These are phyloP conservation scores for Brenthis ino DNA, from an alignment of 2,888 invertebrate species.

Conservation along the genomic window DNA sequence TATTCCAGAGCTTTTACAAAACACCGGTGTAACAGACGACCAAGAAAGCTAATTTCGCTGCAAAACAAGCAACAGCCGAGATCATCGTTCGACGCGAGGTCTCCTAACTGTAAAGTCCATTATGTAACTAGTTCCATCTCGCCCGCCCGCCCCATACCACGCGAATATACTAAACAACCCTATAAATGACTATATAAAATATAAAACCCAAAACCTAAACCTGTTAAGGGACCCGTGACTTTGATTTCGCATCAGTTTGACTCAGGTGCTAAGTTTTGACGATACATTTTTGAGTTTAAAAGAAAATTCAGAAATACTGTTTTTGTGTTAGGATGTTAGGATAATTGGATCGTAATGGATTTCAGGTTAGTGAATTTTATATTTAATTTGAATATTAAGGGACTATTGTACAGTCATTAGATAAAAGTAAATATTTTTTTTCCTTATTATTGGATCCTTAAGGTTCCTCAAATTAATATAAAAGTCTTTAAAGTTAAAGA, in stretches of 20 bases:
- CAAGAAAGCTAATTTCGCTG: conserved; percentile 75
- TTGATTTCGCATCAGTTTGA: background rate
- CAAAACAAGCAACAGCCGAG: conserved; percentile 74
- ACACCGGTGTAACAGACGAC: conserved; percentile 58
- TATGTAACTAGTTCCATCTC: conserved; percentile 76
- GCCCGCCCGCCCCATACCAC: conserved; percentile 63
- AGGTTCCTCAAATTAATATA: background rate
- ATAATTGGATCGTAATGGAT: background rate
- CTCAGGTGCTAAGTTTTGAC: conserved; percentile 5
- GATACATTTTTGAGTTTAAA: background rate
- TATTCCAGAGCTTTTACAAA: conserved; percentile 15
- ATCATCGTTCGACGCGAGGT: conserved; percentile 78
- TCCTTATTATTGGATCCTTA: too few relatives aligned
- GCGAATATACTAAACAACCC: conserved; percentile 43
- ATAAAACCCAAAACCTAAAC: conserved; percentile 1
- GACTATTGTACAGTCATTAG: too few relatives aligned
- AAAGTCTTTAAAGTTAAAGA: background rate
- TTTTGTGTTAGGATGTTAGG: conserved; percentile 4
- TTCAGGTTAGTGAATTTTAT: conserved; percentile 6
- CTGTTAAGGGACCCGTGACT: conserved; percentile 32
- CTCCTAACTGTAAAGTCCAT: conserved; percentile 80
- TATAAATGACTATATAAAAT: conserved; percentile 21
- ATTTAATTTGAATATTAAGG: too few relatives aligned
- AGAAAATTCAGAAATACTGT: background rate
- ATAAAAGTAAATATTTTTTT: too few relatives aligned